Percentiles rank a stretch among this genome's conserved stretches.
Conservation (phyloP, 2,888 invertebrate genomes). For the Epirrita christyi region DNA sequence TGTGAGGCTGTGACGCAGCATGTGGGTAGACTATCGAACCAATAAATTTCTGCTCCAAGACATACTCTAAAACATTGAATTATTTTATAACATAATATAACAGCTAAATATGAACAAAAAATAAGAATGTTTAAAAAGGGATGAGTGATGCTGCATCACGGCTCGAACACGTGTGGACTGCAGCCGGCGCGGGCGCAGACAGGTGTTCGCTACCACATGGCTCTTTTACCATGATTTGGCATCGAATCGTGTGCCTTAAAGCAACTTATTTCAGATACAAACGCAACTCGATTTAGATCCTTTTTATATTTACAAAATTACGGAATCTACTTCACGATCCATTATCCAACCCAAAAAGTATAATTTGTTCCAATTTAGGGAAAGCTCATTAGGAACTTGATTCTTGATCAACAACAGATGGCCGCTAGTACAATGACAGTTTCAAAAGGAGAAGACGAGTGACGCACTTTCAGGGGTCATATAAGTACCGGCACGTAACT, state of each 20-base stretch:
- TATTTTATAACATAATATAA: not conserved
- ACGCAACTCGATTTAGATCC: conserved; percentile 48
- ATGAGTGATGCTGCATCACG: conserved; percentile 55
- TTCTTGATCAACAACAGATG: not conserved
- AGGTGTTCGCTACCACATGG: conserved; percentile 53
- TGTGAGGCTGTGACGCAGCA: too few relatives aligned
- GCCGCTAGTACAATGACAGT: not conserved
- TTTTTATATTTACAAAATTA: conserved; percentile 39
- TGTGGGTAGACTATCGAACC: too few relatives aligned
- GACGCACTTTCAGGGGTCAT: too few relatives aligned
- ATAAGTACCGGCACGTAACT: too few relatives aligned
- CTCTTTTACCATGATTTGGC: conserved; percentile 55
- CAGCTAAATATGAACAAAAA: conserved; percentile 42
- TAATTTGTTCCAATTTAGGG: conserved; percentile 1
- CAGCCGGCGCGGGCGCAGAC: conserved; percentile 42
- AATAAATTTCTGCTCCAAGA: not conserved
- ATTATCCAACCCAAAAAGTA: conserved; percentile 5
- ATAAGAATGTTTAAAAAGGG: conserved; percentile 43
- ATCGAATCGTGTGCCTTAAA: conserved; percentile 33
- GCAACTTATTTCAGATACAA: conserved; percentile 32
- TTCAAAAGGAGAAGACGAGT: too few relatives aligned
- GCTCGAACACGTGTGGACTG: conserved; percentile 58
- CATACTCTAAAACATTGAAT: too few relatives aligned
- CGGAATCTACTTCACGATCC: conserved; percentile 11
- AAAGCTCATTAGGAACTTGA: not conserved